Evolutionary conservation across 1,140 invertebrate species (phyloP).

Genomic region (Anastrepha ludens): DNA sequence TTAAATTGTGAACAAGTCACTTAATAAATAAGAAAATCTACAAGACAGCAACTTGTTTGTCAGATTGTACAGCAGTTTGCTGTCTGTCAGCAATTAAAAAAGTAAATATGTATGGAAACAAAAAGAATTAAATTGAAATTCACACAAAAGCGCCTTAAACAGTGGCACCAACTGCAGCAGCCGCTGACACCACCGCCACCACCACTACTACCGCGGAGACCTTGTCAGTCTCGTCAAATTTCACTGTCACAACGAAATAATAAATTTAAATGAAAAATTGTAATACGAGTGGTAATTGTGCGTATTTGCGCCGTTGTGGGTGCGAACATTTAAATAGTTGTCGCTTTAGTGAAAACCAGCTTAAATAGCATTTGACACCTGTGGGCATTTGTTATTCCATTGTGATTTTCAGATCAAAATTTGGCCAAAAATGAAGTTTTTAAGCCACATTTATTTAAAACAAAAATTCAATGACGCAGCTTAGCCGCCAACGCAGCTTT

Average conservation of each 20-base stretch:
- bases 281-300: neutral
- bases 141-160: neutral
- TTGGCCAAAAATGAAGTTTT: neutral
- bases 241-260: constrained; percentile 1
- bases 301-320: neutral
- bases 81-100: neutral
- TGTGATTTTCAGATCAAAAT: neutral
- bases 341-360: neutral
- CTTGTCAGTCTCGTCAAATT: constrained; percentile 14
- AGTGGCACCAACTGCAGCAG: neutral
- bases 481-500: neutral
- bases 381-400: neutral
- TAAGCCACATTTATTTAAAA: neutral
- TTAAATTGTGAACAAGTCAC: neutral
- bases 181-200: neutral
- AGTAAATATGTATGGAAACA: neutral
- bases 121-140: neutral
- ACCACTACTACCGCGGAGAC: neutral
- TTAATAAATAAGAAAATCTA: neutral
- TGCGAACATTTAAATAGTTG: neutral
- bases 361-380: constrained; percentile 12
- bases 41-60: too few species aligned
- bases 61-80: too few species aligned
- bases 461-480: neutral
- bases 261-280: neutral